phyloP scores from a whole-genome alignment of 2,888 invertebrate genomes.

The Horisme vitalbata region DNA sequence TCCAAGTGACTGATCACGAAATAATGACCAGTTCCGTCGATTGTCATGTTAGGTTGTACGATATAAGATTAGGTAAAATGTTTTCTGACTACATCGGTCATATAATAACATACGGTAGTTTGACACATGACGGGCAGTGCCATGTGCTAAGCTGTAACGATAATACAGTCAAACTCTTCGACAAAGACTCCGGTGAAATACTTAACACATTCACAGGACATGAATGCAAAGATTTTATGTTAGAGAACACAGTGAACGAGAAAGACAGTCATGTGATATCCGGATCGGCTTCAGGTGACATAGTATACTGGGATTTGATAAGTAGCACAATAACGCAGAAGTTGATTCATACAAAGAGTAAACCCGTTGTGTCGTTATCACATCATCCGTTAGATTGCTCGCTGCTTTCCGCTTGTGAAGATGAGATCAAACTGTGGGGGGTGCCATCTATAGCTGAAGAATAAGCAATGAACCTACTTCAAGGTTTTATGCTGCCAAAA shows the following conservation, averaged over 20 bases:
- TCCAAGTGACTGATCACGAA: slow-evolving; percentile 93
- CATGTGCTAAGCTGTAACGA: slow-evolving; percentile 93
- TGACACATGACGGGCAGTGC: slow-evolving; percentile 97
- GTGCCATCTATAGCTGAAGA: slow-evolving; percentile 47
- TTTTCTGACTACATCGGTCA: slow-evolving; percentile 92
- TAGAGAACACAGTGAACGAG: slow-evolving; percentile 93
- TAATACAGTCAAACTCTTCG: slow-evolving; percentile 91
- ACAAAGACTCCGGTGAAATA: slow-evolving; percentile 85
- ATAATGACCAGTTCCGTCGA: slow-evolving; percentile 96
- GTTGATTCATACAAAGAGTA: slow-evolving; percentile 77
- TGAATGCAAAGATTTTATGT: slow-evolving; percentile 89
- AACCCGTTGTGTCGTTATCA: slow-evolving; percentile 89
- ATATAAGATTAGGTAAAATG: slow-evolving; percentile 93
- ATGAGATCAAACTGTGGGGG: slow-evolving; percentile 88
- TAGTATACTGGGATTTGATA: slow-evolving; percentile 96
- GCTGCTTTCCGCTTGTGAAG: slow-evolving; percentile 89
- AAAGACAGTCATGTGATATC: slow-evolving; percentile 94
- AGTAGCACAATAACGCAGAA: slow-evolving; percentile 80
- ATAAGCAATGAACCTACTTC: neutral
- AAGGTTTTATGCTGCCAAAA: too few species aligned
- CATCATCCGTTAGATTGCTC: slow-evolving; percentile 90
- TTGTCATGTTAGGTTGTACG: slow-evolving; percentile 93
- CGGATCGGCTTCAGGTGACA: slow-evolving; percentile 93
- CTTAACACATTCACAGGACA: slow-evolving; percentile 91
- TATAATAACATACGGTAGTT: slow-evolving; percentile 91